A percentile compares a stretch with the other conserved stretches of the same genome.
Conservation (phyloP, 2,888 invertebrate species). For the Philereme vetulata region DNA sequence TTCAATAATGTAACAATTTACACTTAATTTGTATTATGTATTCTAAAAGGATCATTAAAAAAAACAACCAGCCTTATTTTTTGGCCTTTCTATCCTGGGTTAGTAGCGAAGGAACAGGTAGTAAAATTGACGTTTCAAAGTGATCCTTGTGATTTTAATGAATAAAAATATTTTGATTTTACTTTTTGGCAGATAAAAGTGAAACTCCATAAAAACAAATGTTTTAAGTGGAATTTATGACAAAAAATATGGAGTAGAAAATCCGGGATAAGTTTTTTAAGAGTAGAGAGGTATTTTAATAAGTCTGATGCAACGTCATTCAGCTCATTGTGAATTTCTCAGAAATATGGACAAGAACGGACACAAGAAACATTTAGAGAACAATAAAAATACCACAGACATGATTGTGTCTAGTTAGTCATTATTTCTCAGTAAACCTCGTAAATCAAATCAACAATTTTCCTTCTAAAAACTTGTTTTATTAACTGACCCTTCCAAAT, state of each 20-base stretch:
- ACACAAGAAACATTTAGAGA: slow-evolving; percentile 8
- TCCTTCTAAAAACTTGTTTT: slow-evolving; percentile 45
- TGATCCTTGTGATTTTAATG: no score
- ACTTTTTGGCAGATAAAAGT: no score
- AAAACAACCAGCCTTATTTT: no score
- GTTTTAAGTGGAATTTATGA: no score
- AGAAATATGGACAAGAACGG: slow-evolving; percentile 28
- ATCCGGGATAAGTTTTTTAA: neutral
- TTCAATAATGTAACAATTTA: no score
- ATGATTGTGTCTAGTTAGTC: slow-evolving; percentile 50
- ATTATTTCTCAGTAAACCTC: slow-evolving; percentile 48
- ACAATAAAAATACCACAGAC: slow-evolving; percentile 47
- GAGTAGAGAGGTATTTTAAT: neutral
- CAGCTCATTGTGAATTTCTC: slow-evolving; percentile 11
- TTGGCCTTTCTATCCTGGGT: no score
- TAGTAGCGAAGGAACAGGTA: no score
- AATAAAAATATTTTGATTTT: no score
- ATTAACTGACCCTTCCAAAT: slow-evolving; percentile 36
- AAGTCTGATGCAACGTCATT: neutral
- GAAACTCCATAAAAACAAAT: no score
- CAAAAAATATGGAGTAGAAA: neutral
- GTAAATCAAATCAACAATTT: slow-evolving; percentile 43
- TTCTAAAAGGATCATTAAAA: no score
- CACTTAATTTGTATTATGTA: no score
- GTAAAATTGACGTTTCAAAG: no score